Conservation (phyloP, 2,888 invertebrate species). For the Athripsodes cinereus region DNA sequence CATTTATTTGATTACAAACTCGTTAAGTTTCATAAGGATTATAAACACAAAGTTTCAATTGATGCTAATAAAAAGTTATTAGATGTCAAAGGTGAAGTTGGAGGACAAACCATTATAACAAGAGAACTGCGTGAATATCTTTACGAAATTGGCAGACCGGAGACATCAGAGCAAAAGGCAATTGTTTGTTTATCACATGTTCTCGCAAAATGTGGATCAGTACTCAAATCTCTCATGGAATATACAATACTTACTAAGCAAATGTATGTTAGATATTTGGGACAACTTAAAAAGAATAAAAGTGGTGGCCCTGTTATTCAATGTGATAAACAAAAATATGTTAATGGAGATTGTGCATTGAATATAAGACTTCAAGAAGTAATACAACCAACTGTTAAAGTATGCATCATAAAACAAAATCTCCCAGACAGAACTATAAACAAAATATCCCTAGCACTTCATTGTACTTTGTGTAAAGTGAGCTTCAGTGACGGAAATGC, state of each 20-base stretch:
- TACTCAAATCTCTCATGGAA: neutral
- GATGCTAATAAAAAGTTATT: neutral
- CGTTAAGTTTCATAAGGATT: neutral
- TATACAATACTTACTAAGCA: neutral
- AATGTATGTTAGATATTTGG: neutral
- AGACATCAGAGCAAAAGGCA: too few relatives aligned
- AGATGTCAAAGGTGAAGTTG: neutral
- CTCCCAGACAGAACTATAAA: neutral
- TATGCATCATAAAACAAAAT: neutral
- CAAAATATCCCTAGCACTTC: neutral
- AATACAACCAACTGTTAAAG: neutral
- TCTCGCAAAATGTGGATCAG: neutral
- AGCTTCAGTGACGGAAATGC: neutral
- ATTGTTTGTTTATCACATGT: neutral
- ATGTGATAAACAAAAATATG: neutral
- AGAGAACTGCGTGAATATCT: neutral
- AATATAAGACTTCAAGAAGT: neutral
- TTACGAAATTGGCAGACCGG: neutral
- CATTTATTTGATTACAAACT: neutral
- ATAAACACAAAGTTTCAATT: neutral
- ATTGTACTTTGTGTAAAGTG: conserved; percentile 5
- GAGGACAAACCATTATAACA: neutral
- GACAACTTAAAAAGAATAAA: neutral
- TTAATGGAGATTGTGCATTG: neutral
- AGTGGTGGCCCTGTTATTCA: neutral